Percentiles rank a stretch among this genome's conserved stretches.
These are phyloP conservation scores for Rhinopomastus cyanomelas DNA, from an alignment of 2,113 vertebrate species.

Conservation along the genomic window DNA sequence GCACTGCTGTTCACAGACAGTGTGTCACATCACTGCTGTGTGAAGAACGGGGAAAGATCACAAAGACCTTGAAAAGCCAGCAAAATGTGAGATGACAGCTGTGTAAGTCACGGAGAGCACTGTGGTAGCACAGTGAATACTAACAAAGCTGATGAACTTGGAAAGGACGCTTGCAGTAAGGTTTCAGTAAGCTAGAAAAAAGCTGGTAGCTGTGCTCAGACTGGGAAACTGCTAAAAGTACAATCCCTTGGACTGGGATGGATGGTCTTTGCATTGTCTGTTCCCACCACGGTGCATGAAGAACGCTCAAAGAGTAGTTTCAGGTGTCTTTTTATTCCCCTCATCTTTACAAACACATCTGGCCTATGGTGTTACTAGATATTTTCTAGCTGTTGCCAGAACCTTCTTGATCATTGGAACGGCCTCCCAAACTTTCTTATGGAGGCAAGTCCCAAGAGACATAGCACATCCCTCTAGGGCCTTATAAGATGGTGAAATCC, in stretches of 20 bases:
- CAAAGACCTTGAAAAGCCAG: not conserved
- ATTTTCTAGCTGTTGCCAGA: not conserved
- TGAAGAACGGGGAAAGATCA: not conserved
- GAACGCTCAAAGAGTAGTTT: not conserved
- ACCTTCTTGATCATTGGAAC: not conserved
- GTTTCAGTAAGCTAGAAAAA: not conserved
- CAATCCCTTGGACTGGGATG: not conserved
- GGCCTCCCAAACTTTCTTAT: not conserved
- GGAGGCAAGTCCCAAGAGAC: not conserved
- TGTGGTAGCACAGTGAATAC: not conserved
- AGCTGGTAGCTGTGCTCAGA: not conserved
- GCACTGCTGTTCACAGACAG: constrained; percentile 19
- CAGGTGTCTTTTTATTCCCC: not conserved
- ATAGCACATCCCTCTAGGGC: not conserved
- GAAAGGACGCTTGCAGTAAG: not conserved
- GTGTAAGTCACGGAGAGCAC: not conserved
- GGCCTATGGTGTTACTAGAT: not conserved
- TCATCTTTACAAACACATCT: not conserved
- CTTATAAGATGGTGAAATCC: not conserved
- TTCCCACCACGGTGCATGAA: not conserved
- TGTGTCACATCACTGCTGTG: not conserved
- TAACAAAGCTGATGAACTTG: not conserved
- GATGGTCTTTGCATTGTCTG: not conserved
- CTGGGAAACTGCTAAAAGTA: not conserved
- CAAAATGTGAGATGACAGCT: not conserved